Evolutionary conservation across 2,888 invertebrate genomes (phyloP).

Genomic region (Parasteatoda lunata): DNA sequence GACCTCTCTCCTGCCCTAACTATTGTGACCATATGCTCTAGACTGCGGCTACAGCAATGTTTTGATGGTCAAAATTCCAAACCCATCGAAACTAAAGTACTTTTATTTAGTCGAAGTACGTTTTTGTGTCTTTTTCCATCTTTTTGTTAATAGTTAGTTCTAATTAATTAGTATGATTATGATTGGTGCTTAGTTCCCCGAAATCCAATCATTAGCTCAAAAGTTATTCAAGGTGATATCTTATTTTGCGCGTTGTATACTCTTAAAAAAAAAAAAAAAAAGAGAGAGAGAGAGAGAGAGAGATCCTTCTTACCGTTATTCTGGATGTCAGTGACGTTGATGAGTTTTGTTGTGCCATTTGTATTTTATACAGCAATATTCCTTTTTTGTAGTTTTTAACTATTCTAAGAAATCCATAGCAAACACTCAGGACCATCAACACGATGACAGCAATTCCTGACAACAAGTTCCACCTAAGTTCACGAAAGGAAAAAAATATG

Average conservation of each 20-base stretch:
- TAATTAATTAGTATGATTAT: too few relatives aligned
- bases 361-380: too few relatives aligned
- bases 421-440: conserved; percentile 7
- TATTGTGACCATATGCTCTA: background rate
- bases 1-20: too few relatives aligned
- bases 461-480: conserved; percentile 29
- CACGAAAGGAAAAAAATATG: background rate
- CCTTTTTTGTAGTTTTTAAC: background rate
- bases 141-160: too few relatives aligned
- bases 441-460: conserved; percentile 1
- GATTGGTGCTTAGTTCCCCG: too few relatives aligned
- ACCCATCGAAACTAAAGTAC: too few relatives aligned
- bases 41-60: background rate
- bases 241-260: too few relatives aligned
- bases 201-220: too few relatives aligned
- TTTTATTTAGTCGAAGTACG: too few relatives aligned
- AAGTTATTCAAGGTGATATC: too few relatives aligned
- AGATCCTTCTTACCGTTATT: background rate
- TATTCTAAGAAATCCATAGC: conserved; percentile 1
- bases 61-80: background rate
- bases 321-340: background rate
- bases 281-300: too few relatives aligned
- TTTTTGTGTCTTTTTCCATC: too few relatives aligned
- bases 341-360: background rate
- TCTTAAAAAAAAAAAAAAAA: background rate